Conservation (phyloP, 2,888 invertebrate species). For the Pecten maximus region DNA sequence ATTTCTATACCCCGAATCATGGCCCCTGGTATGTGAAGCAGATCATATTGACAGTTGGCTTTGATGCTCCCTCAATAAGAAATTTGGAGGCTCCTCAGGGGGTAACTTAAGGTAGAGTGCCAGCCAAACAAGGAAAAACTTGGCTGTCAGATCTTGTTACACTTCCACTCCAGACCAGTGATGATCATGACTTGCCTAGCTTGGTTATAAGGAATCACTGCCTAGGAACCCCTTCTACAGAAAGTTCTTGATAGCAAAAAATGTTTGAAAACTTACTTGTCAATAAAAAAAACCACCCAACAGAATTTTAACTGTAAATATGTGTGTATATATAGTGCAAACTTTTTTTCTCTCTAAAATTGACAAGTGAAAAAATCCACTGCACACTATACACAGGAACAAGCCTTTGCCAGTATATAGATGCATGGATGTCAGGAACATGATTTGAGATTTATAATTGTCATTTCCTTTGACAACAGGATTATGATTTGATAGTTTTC, state of each 20-base stretch:
- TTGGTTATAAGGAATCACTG: background rate
- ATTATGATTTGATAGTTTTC: too few species aligned
- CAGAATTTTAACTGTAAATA: too few species aligned
- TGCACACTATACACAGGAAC: too few species aligned
- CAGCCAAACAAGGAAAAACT: slow-evolving; percentile 33
- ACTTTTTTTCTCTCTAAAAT: too few species aligned
- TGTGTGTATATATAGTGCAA: too few species aligned
- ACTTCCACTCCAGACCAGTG: slow-evolving; percentile 27
- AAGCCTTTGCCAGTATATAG: too few species aligned
- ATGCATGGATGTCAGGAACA: too few species aligned
- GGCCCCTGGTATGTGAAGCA: background rate
- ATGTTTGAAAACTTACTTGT: too few species aligned
- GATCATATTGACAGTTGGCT: background rate
- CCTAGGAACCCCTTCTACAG: background rate
- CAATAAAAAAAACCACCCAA: too few species aligned
- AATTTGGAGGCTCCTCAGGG: background rate
- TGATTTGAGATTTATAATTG: too few species aligned
- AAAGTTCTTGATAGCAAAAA: background rate
- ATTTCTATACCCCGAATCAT: background rate
- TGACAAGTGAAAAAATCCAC: too few species aligned
- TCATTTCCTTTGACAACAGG: too few species aligned
- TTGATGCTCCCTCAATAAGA: background rate
- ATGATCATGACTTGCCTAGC: background rate
- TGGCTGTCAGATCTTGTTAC: background rate
- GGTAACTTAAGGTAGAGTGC: background rate